A percentile compares a stretch with the other conserved stretches of the same genome.
Conservation (phyloP, 2,888 invertebrate genomes). For the Metallyticus violacea region DNA sequence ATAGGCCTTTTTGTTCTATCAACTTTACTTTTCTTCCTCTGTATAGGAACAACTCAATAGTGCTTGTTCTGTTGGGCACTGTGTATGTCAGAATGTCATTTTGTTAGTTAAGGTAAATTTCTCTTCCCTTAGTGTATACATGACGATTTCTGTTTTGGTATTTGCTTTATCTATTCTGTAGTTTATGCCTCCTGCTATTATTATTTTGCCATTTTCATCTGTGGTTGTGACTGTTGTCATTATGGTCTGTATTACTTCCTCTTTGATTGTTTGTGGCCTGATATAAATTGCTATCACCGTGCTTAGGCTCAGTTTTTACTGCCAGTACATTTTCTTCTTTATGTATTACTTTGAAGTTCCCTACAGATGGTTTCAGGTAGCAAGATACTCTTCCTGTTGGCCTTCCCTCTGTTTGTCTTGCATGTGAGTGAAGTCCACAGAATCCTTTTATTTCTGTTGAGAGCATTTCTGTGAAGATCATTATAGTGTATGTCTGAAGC, state of each 20-base stretch:
- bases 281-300: background rate
- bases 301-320: background rate
- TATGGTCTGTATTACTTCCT: background rate
- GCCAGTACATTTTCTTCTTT: background rate
- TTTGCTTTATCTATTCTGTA: background rate
- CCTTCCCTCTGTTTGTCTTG: background rate
- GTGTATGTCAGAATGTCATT: background rate
- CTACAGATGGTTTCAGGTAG: background rate
- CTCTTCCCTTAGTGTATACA: background rate
- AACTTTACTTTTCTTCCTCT: background rate
- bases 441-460: background rate
- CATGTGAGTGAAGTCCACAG: background rate
- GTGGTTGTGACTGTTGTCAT: background rate
- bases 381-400: background rate
- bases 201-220: background rate
- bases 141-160: background rate
- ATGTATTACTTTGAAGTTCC: background rate
- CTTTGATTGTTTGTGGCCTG: background rate
- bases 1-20: background rate
- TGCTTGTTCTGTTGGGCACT: background rate
- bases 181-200: background rate
- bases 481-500: background rate
- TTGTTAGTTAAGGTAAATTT: background rate
- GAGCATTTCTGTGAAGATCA: background rate
- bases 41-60: background rate